Percentiles rank a stretch among this genome's conserved stretches.
Conservation (phyloP, 2,797 vertebrate genomes). For the Malacoctenus gilli region DNA sequence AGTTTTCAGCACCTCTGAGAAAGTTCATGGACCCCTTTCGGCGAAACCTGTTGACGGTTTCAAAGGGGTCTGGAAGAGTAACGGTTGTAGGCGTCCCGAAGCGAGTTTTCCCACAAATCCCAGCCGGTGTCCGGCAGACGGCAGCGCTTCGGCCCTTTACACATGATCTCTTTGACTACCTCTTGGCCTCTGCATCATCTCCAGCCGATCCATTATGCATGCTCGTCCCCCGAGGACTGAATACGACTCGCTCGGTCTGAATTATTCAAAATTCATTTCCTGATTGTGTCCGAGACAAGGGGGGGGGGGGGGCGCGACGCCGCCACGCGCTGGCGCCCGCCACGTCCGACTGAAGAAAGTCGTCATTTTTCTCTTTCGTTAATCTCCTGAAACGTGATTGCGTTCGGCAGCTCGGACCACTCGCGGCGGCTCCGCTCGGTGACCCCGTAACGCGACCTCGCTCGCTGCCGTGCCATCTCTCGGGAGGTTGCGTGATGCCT, state of each 20-base stretch:
- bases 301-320: background rate
- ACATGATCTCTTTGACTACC: constrained; percentile 19
- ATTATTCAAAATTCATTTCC: constrained; percentile 72
- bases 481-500: constrained; percentile 25
- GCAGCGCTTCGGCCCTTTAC: no score
- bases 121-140: no score
- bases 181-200: constrained; percentile 25
- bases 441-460: constrained; percentile 40
- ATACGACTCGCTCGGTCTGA: constrained; percentile 42
- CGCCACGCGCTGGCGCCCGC: no score
- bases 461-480: constrained; percentile 14
- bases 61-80: no score
- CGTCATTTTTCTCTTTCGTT: no score
- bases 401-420: background rate
- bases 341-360: no score
- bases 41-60: no score
- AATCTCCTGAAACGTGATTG: background rate
- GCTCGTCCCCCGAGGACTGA: constrained; percentile 32
- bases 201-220: constrained; percentile 54
- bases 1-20: no score
- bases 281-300: constrained; percentile 35
- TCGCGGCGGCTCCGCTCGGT: constrained; percentile 18
- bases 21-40: no score
- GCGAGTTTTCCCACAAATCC: no score
- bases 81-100: no score